Evolutionary conservation across 2,888 invertebrate species (phyloP).

Genomic region (Watsonalla cultraria): DNA sequence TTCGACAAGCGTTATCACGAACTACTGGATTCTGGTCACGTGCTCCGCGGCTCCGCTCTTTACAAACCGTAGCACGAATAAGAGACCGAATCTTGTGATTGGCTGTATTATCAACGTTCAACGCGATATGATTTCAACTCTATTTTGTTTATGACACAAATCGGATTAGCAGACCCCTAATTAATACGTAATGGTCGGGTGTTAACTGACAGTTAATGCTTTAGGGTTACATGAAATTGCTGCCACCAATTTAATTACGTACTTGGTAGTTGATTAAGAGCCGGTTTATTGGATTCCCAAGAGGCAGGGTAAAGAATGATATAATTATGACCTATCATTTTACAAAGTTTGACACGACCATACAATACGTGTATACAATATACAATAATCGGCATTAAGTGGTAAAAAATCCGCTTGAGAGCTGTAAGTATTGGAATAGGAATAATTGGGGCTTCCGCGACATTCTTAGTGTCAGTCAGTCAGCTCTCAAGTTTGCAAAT

Average conservation of each 20-base stretch:
- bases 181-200: background rate
- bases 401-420: too few species aligned
- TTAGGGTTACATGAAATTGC: background rate
- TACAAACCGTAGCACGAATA: conserved; percentile 46
- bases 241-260: background rate
- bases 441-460: too few species aligned
- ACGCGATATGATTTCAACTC: conserved; percentile 24
- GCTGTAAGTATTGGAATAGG: too few species aligned
- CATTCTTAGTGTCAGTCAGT: too few species aligned
- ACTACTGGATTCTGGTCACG: conserved; percentile 59
- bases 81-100: conserved; percentile 61
- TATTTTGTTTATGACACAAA: conserved; percentile 14
- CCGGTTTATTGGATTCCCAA: too few species aligned
- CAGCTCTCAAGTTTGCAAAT: too few species aligned
- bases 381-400: too few species aligned
- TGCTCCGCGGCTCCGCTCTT: conserved; percentile 38
- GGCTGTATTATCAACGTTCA: conserved; percentile 58
- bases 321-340: too few species aligned
- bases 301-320: too few species aligned
- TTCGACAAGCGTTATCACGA: conserved; percentile 64
- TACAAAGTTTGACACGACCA: too few species aligned
- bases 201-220: background rate
- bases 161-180: background rate
- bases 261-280: background rate
- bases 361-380: too few species aligned